These are phyloP conservation scores for Adelognathus sp. DNA, from an alignment of 2,888 invertebrate species.

Conservation along the genomic window DNA sequence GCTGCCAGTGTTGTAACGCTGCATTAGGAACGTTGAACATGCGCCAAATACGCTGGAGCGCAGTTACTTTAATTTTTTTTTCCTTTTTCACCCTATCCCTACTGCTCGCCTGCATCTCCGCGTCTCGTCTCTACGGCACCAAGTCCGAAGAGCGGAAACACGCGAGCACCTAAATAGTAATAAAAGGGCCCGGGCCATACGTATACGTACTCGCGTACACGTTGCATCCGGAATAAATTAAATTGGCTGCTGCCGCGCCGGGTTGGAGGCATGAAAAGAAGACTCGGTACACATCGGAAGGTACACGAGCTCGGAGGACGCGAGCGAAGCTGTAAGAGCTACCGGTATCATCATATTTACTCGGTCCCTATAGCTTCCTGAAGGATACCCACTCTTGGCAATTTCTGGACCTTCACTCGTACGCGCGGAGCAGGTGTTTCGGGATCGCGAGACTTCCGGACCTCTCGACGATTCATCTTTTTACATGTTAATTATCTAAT, in stretches of 20 bases:
- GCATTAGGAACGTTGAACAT: constrained; percentile 67
- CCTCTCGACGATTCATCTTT: background rate
- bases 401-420: constrained; percentile 5
- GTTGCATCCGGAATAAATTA: constrained; percentile 67
- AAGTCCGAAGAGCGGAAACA: constrained; percentile 35
- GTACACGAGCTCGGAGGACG: background rate
- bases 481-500: background rate
- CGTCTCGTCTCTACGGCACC: background rate
- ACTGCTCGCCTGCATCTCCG: constrained; percentile 17
- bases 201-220: constrained; percentile 35
- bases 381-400: constrained; percentile 30
- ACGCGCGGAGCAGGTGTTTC: constrained; percentile 27
- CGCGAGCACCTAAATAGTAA: constrained; percentile 65
- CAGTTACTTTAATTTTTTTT: constrained; percentile 64
- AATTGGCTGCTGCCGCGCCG: constrained; percentile 60
- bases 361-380: constrained; percentile 11
- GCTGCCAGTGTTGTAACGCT: constrained; percentile 53
- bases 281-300: constrained; percentile 30
- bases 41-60: constrained; percentile 67
- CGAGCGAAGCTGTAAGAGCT: constrained; percentile 17
- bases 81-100: background rate
- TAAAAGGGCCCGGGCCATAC: constrained; percentile 62
- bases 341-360: constrained; percentile 51
- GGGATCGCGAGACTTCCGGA: background rate
- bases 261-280: constrained; percentile 50